Conservation (phyloP, 2,888 invertebrate genomes). For the Dyspetes luteomarginatus region DNA sequence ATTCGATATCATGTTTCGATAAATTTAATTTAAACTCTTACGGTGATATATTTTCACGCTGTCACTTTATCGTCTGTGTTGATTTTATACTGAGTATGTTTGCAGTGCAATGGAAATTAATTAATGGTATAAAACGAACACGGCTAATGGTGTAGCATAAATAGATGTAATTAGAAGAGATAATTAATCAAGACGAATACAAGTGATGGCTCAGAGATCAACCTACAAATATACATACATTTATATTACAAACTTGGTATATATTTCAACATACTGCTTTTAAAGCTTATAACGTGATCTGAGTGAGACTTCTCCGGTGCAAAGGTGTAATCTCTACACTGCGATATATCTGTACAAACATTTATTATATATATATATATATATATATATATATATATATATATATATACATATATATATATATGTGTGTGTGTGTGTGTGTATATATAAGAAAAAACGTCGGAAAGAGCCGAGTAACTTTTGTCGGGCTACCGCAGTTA, state of each 20-base stretch:
- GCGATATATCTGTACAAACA: slow-evolving; percentile 1
- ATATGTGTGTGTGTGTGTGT: background rate
- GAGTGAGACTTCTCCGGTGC: slow-evolving; percentile 60
- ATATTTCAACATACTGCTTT: no score
- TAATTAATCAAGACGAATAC: slow-evolving; percentile 62
- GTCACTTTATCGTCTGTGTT: background rate
- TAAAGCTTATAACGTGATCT: slow-evolving; percentile 20
- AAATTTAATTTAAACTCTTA: slow-evolving; percentile 39
- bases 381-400: slow-evolving; percentile 4
- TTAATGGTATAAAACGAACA: slow-evolving; percentile 43
- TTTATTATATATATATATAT: no score
- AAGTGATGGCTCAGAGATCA: slow-evolving; percentile 45
- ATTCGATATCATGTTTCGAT: slow-evolving; percentile 24
- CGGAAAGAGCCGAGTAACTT: slow-evolving; percentile 53
- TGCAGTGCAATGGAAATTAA: slow-evolving; percentile 56
- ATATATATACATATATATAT: background rate
- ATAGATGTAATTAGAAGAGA: slow-evolving; percentile 64
- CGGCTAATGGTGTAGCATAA: slow-evolving; percentile 59
- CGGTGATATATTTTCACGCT: slow-evolving; percentile 38
- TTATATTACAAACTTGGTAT: no score
- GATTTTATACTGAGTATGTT: background rate
- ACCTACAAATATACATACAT: background rate
- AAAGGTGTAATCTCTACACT: slow-evolving; percentile 14
- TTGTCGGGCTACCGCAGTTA: slow-evolving; percentile 61
- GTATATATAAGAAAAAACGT: slow-evolving; percentile 36